A percentile compares a stretch with the other conserved stretches of the same genome.
phyloP scores from a whole-genome alignment of 1,140 invertebrate species.

The Microplitis demolitor region DNA sequence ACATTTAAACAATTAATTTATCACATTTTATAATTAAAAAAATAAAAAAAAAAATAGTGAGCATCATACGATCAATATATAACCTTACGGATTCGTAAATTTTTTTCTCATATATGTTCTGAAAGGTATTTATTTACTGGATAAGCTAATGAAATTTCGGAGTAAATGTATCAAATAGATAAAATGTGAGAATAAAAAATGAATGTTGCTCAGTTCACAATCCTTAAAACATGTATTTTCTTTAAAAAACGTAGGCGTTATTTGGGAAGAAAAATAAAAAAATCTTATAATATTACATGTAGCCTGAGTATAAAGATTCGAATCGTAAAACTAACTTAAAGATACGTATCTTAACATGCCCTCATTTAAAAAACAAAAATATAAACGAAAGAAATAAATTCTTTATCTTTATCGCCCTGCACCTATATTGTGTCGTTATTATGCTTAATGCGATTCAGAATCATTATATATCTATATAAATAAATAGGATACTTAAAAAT shows the following conservation, averaged over 20 bases:
- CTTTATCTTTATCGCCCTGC: slow-evolving; percentile 9
- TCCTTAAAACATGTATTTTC: slow-evolving; percentile 1
- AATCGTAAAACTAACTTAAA: slow-evolving; percentile 7
- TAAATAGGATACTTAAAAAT: no score
- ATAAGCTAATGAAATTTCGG: not conserved
- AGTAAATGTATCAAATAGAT: no score
- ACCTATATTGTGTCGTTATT: slow-evolving; percentile 4
- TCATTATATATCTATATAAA: not conserved
- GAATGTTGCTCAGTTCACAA: not conserved
- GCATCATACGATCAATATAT: no score
- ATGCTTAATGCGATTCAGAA: not conserved
- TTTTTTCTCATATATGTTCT: no score
- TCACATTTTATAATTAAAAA: no score
- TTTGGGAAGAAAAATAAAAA: not conserved
- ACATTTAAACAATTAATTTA: no score
- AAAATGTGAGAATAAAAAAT: not conserved
- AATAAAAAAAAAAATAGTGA: no score
- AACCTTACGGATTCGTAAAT: no score
- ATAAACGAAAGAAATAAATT: not conserved
- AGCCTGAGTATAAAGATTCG: not conserved
- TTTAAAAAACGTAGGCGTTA: slow-evolving; percentile 12
- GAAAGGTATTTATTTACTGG: no score
- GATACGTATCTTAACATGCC: not conserved
- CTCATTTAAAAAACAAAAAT: not conserved
- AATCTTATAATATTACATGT: not conserved